A percentile compares a stretch with the other conserved stretches of the same genome.
Evolutionary conservation across 2,797 vertebrate species (phyloP).

Genomic region (Apogon hyalosoma): DNA sequence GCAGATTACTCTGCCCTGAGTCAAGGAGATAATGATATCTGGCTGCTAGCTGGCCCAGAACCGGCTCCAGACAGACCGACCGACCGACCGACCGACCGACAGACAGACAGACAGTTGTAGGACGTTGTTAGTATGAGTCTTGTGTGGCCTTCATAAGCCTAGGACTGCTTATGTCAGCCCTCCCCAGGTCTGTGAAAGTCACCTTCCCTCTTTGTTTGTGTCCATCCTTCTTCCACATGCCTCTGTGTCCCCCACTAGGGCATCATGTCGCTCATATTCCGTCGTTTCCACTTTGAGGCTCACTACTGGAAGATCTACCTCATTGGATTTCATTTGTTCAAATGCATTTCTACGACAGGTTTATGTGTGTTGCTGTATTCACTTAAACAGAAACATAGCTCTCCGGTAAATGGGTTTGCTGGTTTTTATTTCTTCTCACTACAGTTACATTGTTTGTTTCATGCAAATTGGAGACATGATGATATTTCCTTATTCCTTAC

Average conservation of each 20-base stretch:
- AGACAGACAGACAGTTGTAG: slow-evolving; percentile 67
- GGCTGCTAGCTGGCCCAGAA: slow-evolving; percentile 82
- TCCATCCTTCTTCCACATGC: slow-evolving; percentile 26
- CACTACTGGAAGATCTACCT: slow-evolving; percentile 17
- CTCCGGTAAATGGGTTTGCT: too few species aligned
- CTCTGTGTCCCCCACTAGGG: background rate
- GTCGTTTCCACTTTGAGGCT: slow-evolving; percentile 16
- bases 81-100: too few species aligned
- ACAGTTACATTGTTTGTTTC: too few species aligned
- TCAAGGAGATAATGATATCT: slow-evolving; percentile 86
- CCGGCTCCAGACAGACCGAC: slow-evolving; percentile 73
- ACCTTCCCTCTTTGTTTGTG: slow-evolving; percentile 69
- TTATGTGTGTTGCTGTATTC: too few species aligned
- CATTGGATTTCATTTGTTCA: slow-evolving; percentile 4
- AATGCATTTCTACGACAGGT: background rate
- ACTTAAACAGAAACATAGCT: too few species aligned
- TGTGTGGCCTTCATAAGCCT: slow-evolving; percentile 76
- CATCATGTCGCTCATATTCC: slow-evolving; percentile 10
- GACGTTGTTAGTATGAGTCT: slow-evolving; percentile 66
- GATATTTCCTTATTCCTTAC: too few species aligned
- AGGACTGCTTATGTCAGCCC: slow-evolving; percentile 81
- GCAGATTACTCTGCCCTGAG: slow-evolving; percentile 85
- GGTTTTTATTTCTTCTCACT: too few species aligned
- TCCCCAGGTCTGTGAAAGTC: slow-evolving; percentile 78
- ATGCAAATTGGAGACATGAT: too few species aligned